These are phyloP conservation scores for Geococcyx californianus DNA, from an alignment of 2,113 vertebrate genomes.

Conservation along the genomic window DNA sequence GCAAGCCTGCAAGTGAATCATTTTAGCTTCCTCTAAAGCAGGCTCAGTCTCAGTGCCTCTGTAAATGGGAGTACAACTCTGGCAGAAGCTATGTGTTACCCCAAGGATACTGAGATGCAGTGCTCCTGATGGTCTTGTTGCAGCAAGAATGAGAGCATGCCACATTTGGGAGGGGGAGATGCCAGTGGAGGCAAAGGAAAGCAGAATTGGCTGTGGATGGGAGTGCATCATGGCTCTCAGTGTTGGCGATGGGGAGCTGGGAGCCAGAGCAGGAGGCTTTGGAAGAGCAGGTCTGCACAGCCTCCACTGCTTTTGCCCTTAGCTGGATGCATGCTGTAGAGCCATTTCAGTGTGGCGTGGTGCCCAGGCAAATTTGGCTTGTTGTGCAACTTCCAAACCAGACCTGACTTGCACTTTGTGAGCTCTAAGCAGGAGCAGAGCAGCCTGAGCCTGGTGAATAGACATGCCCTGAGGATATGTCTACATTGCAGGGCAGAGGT, in stretches of 20 bases:
- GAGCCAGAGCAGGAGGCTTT: not conserved
- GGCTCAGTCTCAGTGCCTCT: not conserved
- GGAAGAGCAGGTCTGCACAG: not conserved
- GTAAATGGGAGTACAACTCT: not conserved
- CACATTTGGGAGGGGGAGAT: not conserved
- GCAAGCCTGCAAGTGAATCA: not conserved
- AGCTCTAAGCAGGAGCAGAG: not conserved
- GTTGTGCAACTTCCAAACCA: slow-evolving; percentile 20
- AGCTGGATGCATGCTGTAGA: not conserved
- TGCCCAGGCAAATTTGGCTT: not conserved
- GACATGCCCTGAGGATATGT: slow-evolving; percentile 21
- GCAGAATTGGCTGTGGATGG: not conserved
- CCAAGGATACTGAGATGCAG: fast-evolving
- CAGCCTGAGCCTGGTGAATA: not conserved
- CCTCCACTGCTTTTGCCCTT: not conserved
- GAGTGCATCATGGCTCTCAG: not conserved
- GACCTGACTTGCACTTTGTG: slow-evolving; percentile 52
- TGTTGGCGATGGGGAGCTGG: not conserved
- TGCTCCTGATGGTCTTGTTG: not conserved
- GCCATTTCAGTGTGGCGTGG: fast-evolving
- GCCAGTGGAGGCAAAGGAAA: not conserved
- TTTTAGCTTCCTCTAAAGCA: not conserved
- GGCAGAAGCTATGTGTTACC: fast-evolving
- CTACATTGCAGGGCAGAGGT: slow-evolving; percentile 22
- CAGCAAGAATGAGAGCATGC: fast-evolving